Base-by-base conservation (phyloP, 1,140 invertebrate species). In the Hormaphis cornu region DNA sequence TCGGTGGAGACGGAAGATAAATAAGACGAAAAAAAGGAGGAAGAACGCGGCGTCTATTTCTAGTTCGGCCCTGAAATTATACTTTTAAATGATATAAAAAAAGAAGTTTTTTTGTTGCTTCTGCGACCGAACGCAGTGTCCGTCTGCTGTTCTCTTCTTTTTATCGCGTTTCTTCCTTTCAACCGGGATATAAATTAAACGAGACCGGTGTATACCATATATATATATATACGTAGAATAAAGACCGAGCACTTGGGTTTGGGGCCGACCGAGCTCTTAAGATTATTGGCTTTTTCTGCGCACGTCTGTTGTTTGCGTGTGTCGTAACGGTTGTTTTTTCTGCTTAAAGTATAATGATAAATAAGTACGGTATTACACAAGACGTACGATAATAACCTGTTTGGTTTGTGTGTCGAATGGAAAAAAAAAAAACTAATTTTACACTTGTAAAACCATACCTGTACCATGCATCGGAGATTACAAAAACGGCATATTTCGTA, bases 51-150 rank as follows among this genome's bases (percentile, higher is more conserved):
- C 54, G 22, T 18, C 28, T 66, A 48, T 66, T 66, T 66, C 61
- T 66, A 66, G 61, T 66, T 35, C 28, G 28, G 61, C 61, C 44
- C 61, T 48, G 44, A 66, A 66, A 66, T 66, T 66, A 66, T 66
- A 66, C 61, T 66, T 66, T 66, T 66, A 66, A 66, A 66, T 66
- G 50, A 66, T 22, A 33, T 66, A 50, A 48, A 46, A 48, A 66
- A 30, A 9, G 46, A n/a, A 63, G 42, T 28, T 5, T 10, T 26
- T 50, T 48, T 48, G 61, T n/a, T n/a, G 50, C 28, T 66, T 48
- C 18, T 66, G 42, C 28, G 35, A 50, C 61, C 50, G 61, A 48
- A 66, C n/a, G n/a, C n/a, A n/a, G n/a, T n/a, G n/a, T n/a, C n/a
- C n/a, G n/a, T n/a, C n/a, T n/a, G n/a, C 33, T 48, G 61, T 66